Evolutionary conservation across 2,888 invertebrate genomes (phyloP).

Genomic region (Silvanus unidentatus): DNA sequence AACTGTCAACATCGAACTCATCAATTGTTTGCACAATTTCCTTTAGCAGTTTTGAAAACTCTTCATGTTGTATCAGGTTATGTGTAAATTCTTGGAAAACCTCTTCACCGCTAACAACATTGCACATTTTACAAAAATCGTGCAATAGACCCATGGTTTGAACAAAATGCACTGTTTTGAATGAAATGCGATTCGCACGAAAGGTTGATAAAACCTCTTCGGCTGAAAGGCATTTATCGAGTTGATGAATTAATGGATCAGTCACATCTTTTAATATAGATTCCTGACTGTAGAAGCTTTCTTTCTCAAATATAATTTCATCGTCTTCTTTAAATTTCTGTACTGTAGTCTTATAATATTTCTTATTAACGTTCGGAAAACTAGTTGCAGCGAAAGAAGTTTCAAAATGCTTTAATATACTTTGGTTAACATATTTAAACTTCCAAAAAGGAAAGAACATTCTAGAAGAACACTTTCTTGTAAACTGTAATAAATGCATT

Average conservation of each 20-base stretch:
- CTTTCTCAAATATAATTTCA: too few species aligned
- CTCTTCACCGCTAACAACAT: slow-evolving; percentile 23
- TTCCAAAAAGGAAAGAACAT: too few species aligned
- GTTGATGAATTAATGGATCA: slow-evolving; percentile 31
- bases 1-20: slow-evolving; percentile 39
- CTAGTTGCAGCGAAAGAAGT: too few species aligned
- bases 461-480: too few species aligned
- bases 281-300: too few species aligned
- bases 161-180: slow-evolving; percentile 22
- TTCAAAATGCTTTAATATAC: too few species aligned
- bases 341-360: too few species aligned
- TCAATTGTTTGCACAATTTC: slow-evolving; percentile 32
- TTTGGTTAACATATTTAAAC: too few species aligned
- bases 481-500: too few species aligned
- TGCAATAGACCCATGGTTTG: slow-evolving; percentile 40
- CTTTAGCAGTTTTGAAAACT: slow-evolving; percentile 33
- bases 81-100: slow-evolving; percentile 30
- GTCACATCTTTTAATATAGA: slow-evolving; percentile 24
- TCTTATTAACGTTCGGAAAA: too few species aligned
- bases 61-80: slow-evolving; percentile 30
- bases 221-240: slow-evolving; percentile 38
- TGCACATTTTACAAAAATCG: slow-evolving; percentile 41
- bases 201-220: slow-evolving; percentile 36
- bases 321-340: too few species aligned
- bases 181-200: slow-evolving; percentile 3